These are phyloP conservation scores for Rotaria macrura DNA, from an alignment of 2,888 invertebrate genomes.

Conservation along the genomic window DNA sequence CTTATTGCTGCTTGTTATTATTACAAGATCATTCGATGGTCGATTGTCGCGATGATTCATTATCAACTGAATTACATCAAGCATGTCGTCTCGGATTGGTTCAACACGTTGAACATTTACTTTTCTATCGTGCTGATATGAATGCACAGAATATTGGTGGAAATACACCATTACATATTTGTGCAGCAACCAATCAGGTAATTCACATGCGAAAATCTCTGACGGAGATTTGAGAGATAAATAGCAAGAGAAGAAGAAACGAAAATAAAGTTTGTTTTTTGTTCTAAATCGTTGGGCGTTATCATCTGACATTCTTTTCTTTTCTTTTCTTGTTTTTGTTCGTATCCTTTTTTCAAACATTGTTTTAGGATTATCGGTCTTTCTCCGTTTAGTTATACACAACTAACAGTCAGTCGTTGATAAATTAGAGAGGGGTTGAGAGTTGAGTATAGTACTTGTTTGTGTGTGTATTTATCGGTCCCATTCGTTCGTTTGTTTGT, in stretches of 20 bases:
- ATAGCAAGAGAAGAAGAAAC: background rate
- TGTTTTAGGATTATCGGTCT: constrained; percentile 16
- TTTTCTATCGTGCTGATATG: constrained; percentile 97
- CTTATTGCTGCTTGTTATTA: constrained; percentile 6
- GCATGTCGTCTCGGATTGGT: constrained; percentile 88
- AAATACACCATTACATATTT: constrained; percentile 94
- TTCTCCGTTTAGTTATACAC: background rate
- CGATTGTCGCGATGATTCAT: constrained; percentile 85
- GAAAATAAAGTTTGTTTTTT: background rate
- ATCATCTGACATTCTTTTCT: background rate
- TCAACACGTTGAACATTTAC: constrained; percentile 87
- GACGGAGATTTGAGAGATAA: background rate
- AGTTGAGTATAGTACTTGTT: background rate
- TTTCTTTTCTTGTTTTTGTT: background rate
- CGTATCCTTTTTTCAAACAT: background rate
- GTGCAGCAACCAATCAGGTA: constrained; percentile 84
- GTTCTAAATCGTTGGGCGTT: background rate
- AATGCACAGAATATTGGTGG: constrained; percentile 84
- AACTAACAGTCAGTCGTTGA: background rate
- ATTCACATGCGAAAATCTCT: background rate
- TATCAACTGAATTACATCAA: constrained; percentile 98
- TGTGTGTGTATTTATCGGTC: background rate
- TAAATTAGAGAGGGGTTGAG: background rate
- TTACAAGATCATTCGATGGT: constrained; percentile 49
- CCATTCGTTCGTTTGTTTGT: background rate